Base-by-base conservation (phyloP, 2,113 vertebrate genomes). In the Arvicanthis niloticus region DNA sequence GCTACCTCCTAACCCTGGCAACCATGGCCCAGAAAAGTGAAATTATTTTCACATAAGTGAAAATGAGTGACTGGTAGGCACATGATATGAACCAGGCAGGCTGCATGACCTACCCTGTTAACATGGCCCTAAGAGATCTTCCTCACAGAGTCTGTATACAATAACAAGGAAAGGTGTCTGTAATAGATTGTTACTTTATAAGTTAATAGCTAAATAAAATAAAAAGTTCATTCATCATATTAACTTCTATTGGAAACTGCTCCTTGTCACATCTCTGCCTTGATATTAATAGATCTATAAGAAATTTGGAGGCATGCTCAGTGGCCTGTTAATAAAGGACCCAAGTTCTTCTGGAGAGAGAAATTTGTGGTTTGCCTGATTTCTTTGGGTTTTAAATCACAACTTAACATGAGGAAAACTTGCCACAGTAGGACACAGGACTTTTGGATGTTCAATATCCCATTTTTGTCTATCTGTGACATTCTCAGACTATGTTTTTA, bases 1-100 rank as follows among this genome's bases (percentile, higher is more conserved):
- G 42, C 6, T 7, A 24, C 21, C 10, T 7, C 26, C 7, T 22
- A n/a, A 7, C 24, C 2, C 26, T 37, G 11, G 4, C 9, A 34
- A 29, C 29, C 11, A 16, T 62, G 58, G 2, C 24, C 81, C 24
- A 42, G 81, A 62, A 84, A 62, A 9, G n/a, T 62, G 58, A 84
- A 68, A 62, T 82, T 40, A 60, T 16, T 62, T 84, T 84, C n/a
- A 60, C 37, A 29, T 42, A 60, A 16, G 13, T 84, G 56, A 84
- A 60, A 84, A n/a, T 82, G 12, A 58, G 58, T 42, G 7, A 88
- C 1, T 22, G 40, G 48, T 80, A 45, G 11, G 1, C 31, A 34
- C 11, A 16, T 67, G 40, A 51, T 56, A 22, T 62, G 22, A 53
- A 53, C 37, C 22, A 70, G 37, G 26, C 16, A 81, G 62, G 26